Evolutionary conservation across 2,113 vertebrate species (phyloP).

Genomic region (Acrocephalus kingi): DNA sequence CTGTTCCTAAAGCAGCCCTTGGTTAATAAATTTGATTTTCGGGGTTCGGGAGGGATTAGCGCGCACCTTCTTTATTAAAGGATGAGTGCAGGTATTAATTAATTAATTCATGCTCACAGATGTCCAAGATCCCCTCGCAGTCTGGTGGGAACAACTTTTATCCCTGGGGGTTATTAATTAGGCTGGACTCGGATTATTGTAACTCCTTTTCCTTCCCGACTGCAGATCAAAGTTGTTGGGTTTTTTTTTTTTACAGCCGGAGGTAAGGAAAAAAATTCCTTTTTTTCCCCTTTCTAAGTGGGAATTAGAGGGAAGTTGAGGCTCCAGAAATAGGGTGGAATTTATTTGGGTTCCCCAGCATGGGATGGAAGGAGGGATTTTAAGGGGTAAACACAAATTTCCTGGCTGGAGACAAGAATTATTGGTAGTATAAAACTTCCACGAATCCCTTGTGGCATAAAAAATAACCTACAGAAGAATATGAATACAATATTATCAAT

Average conservation of each 20-base stretch:
- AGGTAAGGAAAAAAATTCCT: neutral
- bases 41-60: neutral
- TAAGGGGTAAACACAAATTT: neutral
- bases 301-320: neutral
- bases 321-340: neutral
- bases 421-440: neutral
- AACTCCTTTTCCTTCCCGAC: neutral
- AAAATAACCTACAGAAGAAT: neutral
- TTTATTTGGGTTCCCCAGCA: neutral
- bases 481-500: too few relatives aligned
- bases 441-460: neutral
- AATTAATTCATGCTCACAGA: neutral
- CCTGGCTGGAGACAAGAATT: neutral
- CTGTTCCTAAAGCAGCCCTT: neutral
- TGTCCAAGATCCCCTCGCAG: neutral
- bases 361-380: neutral
- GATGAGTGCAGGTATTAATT: neutral
- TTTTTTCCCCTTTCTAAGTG: neutral
- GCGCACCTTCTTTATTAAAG: neutral
- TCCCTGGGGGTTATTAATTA: neutral
- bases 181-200: neutral
- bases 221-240: neutral
- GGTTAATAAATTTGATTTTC: slow-evolving; percentile 16
- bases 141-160: neutral
- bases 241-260: neutral